Conservation (phyloP, 2,888 invertebrate species). For the Hirtodrosophila alboralis region DNA sequence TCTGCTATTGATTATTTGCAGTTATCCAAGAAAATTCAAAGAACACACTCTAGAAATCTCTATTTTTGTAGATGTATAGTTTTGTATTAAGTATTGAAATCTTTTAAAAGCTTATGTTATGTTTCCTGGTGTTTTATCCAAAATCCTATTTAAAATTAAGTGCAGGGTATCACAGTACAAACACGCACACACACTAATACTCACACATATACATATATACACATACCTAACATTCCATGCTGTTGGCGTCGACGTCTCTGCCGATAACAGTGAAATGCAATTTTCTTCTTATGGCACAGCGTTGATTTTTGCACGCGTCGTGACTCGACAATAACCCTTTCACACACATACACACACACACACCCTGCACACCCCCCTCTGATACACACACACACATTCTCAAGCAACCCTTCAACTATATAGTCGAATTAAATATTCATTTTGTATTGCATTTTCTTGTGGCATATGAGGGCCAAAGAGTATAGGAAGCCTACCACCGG, state of each 20-base stretch:
- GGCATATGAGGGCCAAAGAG: slow-evolving; percentile 17
- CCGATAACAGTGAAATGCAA: slow-evolving; percentile 71
- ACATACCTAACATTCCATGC: slow-evolving; percentile 1
- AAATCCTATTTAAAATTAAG: background rate
- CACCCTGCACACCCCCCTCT: background rate
- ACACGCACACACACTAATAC: slow-evolving; percentile 12
- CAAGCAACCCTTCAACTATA: slow-evolving; percentile 7
- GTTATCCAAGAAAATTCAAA: too few relatives aligned
- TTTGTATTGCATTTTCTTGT: slow-evolving; percentile 73
- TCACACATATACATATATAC: slow-evolving; percentile 8
- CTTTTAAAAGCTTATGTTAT: too few relatives aligned
- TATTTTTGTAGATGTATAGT: too few relatives aligned
- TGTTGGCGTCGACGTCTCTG: slow-evolving; percentile 23
- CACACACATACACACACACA: too few relatives aligned
- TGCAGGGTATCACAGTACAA: slow-evolving; percentile 3
- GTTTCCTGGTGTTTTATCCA: background rate
- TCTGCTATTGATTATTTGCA: too few relatives aligned
- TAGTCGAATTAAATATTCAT: slow-evolving; percentile 70
- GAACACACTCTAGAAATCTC: too few relatives aligned
- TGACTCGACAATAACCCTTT: slow-evolving; percentile 37
- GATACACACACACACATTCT: background rate
- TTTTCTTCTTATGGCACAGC: slow-evolving; percentile 69
- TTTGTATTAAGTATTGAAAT: too few relatives aligned
- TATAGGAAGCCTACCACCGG: background rate
- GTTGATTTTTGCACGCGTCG: slow-evolving; percentile 67